A percentile compares a stretch with the other conserved stretches of the same genome.
These are phyloP conservation scores for Centruroides sculpturatus DNA, from an alignment of 1,140 invertebrate species.

Conservation along the genomic window DNA sequence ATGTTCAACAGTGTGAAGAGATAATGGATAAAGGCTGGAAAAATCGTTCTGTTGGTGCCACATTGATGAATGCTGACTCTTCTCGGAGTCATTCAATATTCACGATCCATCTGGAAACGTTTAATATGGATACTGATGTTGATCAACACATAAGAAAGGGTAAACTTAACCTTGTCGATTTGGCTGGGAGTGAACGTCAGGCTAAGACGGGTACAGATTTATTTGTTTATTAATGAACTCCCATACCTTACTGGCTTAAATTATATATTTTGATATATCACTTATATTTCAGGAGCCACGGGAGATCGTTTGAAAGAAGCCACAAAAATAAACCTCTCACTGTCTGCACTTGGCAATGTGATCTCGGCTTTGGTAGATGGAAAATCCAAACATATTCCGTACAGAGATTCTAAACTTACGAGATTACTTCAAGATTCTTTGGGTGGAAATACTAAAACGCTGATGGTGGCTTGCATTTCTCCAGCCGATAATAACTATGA, in stretches of 20 bases:
- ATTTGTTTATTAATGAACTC: not conserved
- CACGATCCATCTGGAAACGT: slow-evolving; percentile 70
- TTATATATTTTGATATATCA: not conserved
- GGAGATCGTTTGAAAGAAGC: slow-evolving; percentile 83
- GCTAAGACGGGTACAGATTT: slow-evolving; percentile 48
- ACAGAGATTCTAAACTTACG: slow-evolving; percentile 81
- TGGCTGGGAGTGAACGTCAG: slow-evolving; percentile 77
- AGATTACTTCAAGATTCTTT: slow-evolving; percentile 78
- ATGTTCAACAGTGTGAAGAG: slow-evolving; percentile 52
- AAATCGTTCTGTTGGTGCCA: slow-evolving; percentile 57
- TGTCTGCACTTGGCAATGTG: slow-evolving; percentile 85
- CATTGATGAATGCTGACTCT: slow-evolving; percentile 73
- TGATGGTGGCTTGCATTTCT: slow-evolving; percentile 87
- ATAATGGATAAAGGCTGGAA: slow-evolving; percentile 60
- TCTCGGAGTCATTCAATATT: slow-evolving; percentile 83
- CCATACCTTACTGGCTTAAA: not conserved
- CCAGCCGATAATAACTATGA: slow-evolving; percentile 79
- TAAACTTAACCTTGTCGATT: slow-evolving; percentile 77
- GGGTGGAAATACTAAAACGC: slow-evolving; percentile 82
- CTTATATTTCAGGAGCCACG: slow-evolving; percentile 42
- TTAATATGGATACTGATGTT: slow-evolving; percentile 38
- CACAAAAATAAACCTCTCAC: slow-evolving; percentile 86
- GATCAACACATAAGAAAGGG: slow-evolving; percentile 32
- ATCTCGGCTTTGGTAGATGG: slow-evolving; percentile 83
- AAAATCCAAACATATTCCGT: slow-evolving; percentile 81